phyloP scores from a whole-genome alignment of 2,113 vertebrate species.

The Pionites leucogaster region DNA sequence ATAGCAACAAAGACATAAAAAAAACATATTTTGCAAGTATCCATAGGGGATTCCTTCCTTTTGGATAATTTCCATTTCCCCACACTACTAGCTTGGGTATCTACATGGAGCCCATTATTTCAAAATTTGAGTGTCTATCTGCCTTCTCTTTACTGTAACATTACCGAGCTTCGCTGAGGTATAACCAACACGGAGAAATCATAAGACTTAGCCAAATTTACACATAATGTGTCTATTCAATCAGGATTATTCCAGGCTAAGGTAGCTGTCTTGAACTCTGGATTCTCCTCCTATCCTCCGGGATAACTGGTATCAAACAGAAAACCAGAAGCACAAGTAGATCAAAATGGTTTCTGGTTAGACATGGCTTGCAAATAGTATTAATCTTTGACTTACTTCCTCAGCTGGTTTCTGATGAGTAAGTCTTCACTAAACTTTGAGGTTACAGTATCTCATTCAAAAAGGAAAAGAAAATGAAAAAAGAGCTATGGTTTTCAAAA shows the following conservation, averaged over 20 bases:
- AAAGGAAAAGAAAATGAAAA: background rate
- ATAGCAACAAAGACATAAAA: background rate
- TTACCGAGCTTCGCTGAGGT: background rate
- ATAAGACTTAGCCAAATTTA: background rate
- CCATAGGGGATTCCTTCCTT: background rate
- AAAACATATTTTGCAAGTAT: background rate
- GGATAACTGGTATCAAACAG: background rate
- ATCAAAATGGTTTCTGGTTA: background rate
- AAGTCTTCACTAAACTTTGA: background rate
- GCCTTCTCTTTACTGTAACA: background rate
- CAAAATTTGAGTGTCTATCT: background rate
- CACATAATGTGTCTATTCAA: background rate
- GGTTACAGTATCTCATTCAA: background rate
- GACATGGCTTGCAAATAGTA: background rate
- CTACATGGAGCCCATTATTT: background rate
- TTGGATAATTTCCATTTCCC: background rate
- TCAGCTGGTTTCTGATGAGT: background rate
- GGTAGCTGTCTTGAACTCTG: background rate
- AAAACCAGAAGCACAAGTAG: background rate
- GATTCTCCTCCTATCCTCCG: background rate
- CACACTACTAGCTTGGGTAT: background rate
- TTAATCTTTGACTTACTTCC: background rate
- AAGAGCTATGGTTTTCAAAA: background rate
- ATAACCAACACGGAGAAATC: background rate
- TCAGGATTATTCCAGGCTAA: background rate